Evolutionary conservation across 2,113 vertebrate species (phyloP).

Genomic region (Anolis sagrei): DNA sequence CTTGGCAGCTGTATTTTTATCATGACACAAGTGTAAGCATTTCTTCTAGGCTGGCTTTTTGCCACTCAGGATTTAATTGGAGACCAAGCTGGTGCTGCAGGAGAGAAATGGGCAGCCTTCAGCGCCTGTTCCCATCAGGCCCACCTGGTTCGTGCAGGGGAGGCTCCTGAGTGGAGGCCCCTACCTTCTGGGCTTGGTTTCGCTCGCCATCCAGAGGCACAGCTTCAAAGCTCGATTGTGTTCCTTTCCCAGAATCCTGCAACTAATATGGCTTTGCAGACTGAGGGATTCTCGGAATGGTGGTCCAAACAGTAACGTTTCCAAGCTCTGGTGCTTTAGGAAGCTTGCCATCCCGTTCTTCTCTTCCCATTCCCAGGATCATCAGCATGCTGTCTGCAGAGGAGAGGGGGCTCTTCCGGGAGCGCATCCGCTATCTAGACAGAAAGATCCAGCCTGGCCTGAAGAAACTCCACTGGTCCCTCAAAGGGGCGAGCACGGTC

Average conservation of each 20-base stretch:
- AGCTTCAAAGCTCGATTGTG: no score
- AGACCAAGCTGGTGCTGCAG: neutral
- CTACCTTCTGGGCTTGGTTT: neutral
- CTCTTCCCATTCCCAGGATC: constrained; percentile 70
- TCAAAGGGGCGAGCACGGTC: constrained; percentile 75
- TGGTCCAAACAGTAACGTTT: neutral
- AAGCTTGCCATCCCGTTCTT: neutral
- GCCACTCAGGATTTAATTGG: neutral
- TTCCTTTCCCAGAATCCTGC: no score
- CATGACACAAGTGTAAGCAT: neutral
- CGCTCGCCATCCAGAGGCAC: neutral
- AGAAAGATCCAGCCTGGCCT: constrained; percentile 86
- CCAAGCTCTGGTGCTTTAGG: neutral
- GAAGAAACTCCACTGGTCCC: constrained; percentile 83
- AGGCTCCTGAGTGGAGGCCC: neutral
- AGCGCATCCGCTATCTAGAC: constrained; percentile 81
- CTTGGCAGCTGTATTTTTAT: constrained; percentile 31
- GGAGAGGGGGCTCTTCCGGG: constrained; percentile 83
- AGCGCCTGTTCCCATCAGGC: rapidly evolving
- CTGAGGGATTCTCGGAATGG: neutral
- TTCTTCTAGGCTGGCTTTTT: neutral
- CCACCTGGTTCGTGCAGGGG: neutral
- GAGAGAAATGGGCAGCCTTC: neutral
- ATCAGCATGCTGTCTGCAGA: constrained; percentile 79
- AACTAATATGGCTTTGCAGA: no score